phyloP scores from a whole-genome alignment of 2,888 invertebrate species.

The Cyclophora punctaria region DNA sequence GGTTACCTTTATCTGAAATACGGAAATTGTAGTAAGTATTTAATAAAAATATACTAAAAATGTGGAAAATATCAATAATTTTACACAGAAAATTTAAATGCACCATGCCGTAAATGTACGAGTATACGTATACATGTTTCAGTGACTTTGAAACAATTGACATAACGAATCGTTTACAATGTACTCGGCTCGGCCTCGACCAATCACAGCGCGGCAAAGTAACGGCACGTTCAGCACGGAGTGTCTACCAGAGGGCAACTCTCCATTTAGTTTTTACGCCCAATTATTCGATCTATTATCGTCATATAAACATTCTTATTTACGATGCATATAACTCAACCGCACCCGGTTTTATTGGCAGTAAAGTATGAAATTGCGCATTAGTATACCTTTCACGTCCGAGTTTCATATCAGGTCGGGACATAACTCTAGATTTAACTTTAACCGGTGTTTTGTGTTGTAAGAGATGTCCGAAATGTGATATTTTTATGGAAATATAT shows the following conservation, averaged over 20 bases:
- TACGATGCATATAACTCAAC: constrained; percentile 49
- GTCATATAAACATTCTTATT: constrained; percentile 59
- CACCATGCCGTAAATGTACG: no score
- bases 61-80: no score
- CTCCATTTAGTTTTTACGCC: constrained; percentile 53
- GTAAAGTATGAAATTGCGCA: constrained; percentile 66
- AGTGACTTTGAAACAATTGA: constrained; percentile 2
- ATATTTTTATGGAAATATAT: constrained; percentile 62
- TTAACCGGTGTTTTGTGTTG: constrained; percentile 52
- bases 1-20: no score
- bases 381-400: constrained; percentile 65
- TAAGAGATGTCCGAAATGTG: constrained; percentile 40
- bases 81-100: no score
- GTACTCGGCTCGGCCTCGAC: constrained; percentile 27
- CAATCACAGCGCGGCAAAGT: constrained; percentile 35
- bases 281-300: constrained; percentile 64
- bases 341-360: constrained; percentile 58
- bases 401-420: constrained; percentile 45
- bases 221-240: constrained; percentile 9
- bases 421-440: constrained; percentile 64
- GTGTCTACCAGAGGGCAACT: constrained; percentile 31
- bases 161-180: constrained; percentile 30
- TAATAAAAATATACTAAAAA: no score
- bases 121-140: no score
- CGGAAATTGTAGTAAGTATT: no score